A percentile compares a stretch with the other conserved stretches of the same genome.
phyloP scores from a whole-genome alignment of 2,888 invertebrate genomes.

The Phengaris alcon region DNA sequence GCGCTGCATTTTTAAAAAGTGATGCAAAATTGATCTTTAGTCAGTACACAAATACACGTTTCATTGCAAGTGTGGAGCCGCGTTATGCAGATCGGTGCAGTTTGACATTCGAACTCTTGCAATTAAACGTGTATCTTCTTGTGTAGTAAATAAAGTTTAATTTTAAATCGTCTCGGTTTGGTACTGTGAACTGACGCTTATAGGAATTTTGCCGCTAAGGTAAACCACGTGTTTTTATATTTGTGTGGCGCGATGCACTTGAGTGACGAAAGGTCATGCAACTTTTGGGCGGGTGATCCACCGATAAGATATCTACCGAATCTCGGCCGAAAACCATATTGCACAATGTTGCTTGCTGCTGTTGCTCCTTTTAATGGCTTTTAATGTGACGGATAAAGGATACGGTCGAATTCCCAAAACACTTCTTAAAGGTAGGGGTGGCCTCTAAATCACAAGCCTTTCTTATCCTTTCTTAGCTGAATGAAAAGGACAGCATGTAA shows the following conservation, averaged over 20 bases:
- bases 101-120: too few relatives aligned
- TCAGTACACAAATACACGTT: too few relatives aligned
- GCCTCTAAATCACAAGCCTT: neutral
- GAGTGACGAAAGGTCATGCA: slow-evolving; percentile 18
- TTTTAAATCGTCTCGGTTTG: too few relatives aligned
- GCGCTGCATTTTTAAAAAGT: too few relatives aligned
- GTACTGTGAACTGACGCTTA: too few relatives aligned
- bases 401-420: neutral
- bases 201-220: neutral
- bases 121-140: too few relatives aligned
- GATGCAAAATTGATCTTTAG: too few relatives aligned
- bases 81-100: too few relatives aligned
- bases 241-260: slow-evolving; percentile 15
- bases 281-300: slow-evolving; percentile 54
- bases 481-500: neutral
- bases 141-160: too few relatives aligned
- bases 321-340: slow-evolving; percentile 37
- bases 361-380: slow-evolving; percentile 11
- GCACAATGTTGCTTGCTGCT: slow-evolving; percentile 38
- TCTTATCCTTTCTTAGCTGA: too few relatives aligned
- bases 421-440: neutral
- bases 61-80: too few relatives aligned
- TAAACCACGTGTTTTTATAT: neutral
- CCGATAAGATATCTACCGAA: slow-evolving; percentile 57
- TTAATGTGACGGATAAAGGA: neutral